phyloP scores from a whole-genome alignment of 2,797 vertebrate species.

The Tinamus major region DNA sequence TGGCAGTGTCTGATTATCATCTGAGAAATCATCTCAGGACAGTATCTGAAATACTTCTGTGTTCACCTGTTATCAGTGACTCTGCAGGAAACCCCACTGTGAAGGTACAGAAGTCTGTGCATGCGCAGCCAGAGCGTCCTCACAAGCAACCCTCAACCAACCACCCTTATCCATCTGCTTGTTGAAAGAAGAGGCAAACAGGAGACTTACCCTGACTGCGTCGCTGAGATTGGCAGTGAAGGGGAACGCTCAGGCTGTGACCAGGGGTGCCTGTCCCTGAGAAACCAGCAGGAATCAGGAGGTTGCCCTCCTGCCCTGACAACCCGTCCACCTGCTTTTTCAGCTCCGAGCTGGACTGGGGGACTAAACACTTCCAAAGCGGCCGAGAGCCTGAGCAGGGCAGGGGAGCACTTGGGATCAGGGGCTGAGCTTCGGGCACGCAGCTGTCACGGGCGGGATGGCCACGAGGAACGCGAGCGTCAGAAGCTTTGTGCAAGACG shows the following conservation, averaged over 20 bases:
- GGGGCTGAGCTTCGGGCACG: constrained; percentile 82
- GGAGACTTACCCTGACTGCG: constrained; percentile 88
- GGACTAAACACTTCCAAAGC: constrained; percentile 88
- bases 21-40: background rate
- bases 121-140: background rate
- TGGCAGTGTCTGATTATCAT: background rate
- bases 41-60: background rate
- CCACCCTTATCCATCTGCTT: background rate
- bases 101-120: background rate
- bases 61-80: background rate
- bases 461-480: constrained; percentile 80
- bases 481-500: constrained; percentile 81
- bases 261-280: constrained; percentile 73
- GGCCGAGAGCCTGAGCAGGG: constrained; percentile 80
- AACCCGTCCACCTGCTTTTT: constrained; percentile 80
- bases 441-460: constrained; percentile 81
- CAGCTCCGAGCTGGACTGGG: constrained; percentile 81
- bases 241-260: constrained; percentile 74
- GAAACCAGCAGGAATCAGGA: constrained; percentile 35
- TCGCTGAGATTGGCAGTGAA: constrained; percentile 86
- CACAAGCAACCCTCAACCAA: background rate
- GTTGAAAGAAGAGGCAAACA: background rate
- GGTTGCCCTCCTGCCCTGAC: constrained; percentile 74
- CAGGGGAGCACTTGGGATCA: constrained; percentile 81
- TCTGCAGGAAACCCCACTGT: background rate